Evolutionary conservation across 2,888 invertebrate genomes (phyloP), one percentile per base, ranked within the genome.

Genomic region (Diarsia brunnea): DNA sequence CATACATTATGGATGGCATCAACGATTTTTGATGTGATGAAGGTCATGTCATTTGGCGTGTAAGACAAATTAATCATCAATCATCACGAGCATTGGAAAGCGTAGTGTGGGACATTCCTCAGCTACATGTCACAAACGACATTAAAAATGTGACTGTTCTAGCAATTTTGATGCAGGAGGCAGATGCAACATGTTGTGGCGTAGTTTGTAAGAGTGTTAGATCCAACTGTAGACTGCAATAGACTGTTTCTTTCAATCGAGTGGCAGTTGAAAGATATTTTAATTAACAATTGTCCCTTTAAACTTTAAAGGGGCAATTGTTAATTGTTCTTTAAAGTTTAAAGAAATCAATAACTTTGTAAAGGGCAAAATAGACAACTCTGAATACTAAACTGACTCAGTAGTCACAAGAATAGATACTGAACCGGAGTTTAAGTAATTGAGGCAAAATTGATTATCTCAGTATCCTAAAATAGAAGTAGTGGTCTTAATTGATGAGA

Each of bases 1-100:
- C 58, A 61, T 73, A 78, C 64, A 78, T 82, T 78, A 68, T 78
- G 70, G 51, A 65, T 67, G 67, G 47, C 14, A 24, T 78, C 38
- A 7, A 38, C 38, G 49, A 65, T 65, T 55, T n/a, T 64, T 61
- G 55, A 69, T 69, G 53, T 69, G 16, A 27, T n/a, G 63, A 4
- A 10, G 10, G 49, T 43, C n/a, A 10, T 27, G 14, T 38, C 4
- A 1, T 61, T 31, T 47, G 16, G 12, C 7, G 11, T 58, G 10
- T 58, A 27, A 24, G 24, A 16, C 24, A 2, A 58, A 58, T 58
- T 5, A 53, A 24, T 53, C 31, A 31, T 31, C 31, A 31, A 7
- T 12, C 12, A 27, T 63, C n/a, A 3, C 12, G 3, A 2, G 38
- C 12, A 12, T 38, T 60, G 60, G 21, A 21, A 60, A 60, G 16